phyloP scores from a whole-genome alignment of 2,797 vertebrate genomes.

The Gymnothorax reevesii region DNA sequence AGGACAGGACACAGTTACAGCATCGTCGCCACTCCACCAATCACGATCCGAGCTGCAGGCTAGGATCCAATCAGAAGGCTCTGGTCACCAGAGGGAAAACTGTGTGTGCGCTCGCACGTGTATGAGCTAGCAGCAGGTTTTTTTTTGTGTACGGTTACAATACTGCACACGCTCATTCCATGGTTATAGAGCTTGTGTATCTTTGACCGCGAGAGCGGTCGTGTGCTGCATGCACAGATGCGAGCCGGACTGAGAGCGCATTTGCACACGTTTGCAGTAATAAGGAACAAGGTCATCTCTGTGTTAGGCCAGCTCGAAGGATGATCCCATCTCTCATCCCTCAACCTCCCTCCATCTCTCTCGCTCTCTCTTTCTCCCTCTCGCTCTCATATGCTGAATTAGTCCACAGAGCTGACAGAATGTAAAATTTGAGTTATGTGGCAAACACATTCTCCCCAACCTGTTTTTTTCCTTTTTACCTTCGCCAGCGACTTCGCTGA shows the following conservation, averaged over 20 bases:
- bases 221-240: neutral
- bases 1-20: slow-evolving; percentile 9
- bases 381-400: neutral
- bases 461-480: too few species aligned
- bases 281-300: neutral
- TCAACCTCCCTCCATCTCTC: neutral
- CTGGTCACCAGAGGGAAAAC: neutral
- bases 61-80: neutral
- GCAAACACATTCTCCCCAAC: neutral
- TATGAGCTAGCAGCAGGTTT: neutral
- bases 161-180: neutral
- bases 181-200: neutral
- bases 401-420: neutral
- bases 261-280: neutral
- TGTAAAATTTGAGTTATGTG: neutral
- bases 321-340: neutral
- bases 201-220: neutral
- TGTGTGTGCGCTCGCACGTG: neutral
- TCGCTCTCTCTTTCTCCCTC: neutral
- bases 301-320: neutral
- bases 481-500: too few species aligned
- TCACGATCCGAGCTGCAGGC: neutral
- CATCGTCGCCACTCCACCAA: neutral
- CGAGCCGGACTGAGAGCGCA: neutral
- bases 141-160: neutral